Evolutionary conservation across 2,888 invertebrate species (phyloP), one percentile per base, ranked within the genome.

Genomic region (Scrobipalpa atriplicella): DNA sequence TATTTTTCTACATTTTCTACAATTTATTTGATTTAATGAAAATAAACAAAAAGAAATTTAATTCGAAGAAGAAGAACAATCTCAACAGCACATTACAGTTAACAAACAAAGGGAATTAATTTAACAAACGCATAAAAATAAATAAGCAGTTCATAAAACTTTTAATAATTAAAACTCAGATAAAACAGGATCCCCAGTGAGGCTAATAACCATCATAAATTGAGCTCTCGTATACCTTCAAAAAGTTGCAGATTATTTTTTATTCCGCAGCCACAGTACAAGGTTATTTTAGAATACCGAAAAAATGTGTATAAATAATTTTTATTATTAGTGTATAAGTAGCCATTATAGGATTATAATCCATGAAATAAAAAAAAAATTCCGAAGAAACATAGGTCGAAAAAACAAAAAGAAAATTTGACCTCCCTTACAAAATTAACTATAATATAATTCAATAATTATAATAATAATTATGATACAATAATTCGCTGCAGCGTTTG

Each of bases 121-220:
- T 89, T 84, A 87, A 89, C 90, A 90, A 89, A 83, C 83, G 84
- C 89, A 83, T 92, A 89, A 92, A 92, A 92, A 87, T 82, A 87
- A 91, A 89, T 90, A 90, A 90, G 90, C 92, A 92, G 90, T 91
- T 89, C 86, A 90, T 92, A 89, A 89, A 91, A 92, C 85, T 92
- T 92, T 90, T 89, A 85, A 90, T 91, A 92, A 92, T 92, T 92
- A 92, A 92, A 91, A 91, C 84, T 86, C 84, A 78, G 89, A 89
- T 90, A 88, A 91, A 91, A 90, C 87, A 84, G 80, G 79, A 80
- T 82, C 81, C 81, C 78, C 80, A 74, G 77, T 83, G 80, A 78
- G 69, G 74, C 69, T 71, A 69, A 64, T 67, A 68, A 64, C 90
- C 86, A 83, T 70, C 73, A 63, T 77, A 76, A 47, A 38, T 64